Evolutionary conservation across 2,797 vertebrate genomes (phyloP).

Genomic region (Eleutherodactylus coqui): DNA sequence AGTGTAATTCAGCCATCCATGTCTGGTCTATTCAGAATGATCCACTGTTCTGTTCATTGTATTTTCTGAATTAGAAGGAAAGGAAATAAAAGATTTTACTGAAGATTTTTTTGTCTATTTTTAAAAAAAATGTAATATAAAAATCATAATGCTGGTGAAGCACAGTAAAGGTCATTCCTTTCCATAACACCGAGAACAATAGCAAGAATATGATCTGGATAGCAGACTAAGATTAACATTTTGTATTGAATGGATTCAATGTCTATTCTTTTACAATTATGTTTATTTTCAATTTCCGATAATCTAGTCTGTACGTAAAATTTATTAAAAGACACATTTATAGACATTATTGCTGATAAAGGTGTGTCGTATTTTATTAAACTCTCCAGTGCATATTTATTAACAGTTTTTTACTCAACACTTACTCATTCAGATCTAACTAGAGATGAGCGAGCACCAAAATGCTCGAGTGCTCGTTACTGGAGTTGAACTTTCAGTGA

Average conservation of each 20-base stretch:
- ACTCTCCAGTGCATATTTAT: neutral
- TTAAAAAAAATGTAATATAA: slow-evolving; percentile 9
- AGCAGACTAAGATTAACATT: neutral
- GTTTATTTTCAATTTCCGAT: slow-evolving; percentile 16
- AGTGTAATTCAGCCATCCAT: slow-evolving; percentile 67
- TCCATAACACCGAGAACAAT: slow-evolving; percentile 5
- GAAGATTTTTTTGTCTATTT: slow-evolving; percentile 4
- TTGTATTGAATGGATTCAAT: neutral
- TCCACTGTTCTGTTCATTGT: slow-evolving; percentile 61
- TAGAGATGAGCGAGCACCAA: too few relatives aligned
- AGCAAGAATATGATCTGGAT: neutral
- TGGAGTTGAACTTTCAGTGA: too few relatives aligned
- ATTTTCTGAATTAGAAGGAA: slow-evolving; percentile 64
- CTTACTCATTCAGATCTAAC: too few relatives aligned
- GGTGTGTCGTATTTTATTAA: neutral
- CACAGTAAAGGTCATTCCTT: slow-evolving; percentile 11
- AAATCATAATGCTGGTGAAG: slow-evolving; percentile 21
- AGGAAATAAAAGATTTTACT: slow-evolving; percentile 39
- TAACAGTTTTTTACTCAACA: neutral
- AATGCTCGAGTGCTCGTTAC: too few relatives aligned
- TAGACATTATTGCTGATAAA: neutral
- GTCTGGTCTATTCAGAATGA: slow-evolving; percentile 59
- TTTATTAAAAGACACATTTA: neutral
- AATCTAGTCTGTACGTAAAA: neutral
- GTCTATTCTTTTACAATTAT: neutral